Evolutionary conservation across 2,797 vertebrate species (phyloP).

Genomic region (Argya squamiceps): DNA sequence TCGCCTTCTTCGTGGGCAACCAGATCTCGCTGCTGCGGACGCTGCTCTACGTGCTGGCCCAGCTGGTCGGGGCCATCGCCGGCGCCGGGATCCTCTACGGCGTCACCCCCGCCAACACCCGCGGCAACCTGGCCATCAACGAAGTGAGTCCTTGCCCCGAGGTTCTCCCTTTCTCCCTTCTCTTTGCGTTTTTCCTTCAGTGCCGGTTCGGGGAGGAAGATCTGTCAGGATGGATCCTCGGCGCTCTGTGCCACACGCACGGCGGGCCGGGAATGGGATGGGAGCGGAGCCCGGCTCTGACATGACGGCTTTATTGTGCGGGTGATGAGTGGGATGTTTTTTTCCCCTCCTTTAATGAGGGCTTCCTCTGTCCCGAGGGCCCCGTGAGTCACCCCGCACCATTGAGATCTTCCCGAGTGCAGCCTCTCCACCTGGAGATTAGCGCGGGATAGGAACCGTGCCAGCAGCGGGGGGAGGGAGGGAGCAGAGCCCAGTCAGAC

Average conservation of each 20-base stretch:
- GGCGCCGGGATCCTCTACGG: constrained; percentile 78
- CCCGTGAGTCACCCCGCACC: constrained; percentile 14
- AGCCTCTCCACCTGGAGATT: constrained; percentile 37
- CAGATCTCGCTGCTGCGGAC: constrained; percentile 79
- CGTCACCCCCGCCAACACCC: constrained; percentile 63
- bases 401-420: background rate
- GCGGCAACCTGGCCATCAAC: constrained; percentile 79
- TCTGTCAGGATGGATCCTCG: accelerated
- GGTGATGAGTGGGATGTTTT: background rate
- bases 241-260: background rate
- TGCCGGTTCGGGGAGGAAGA: background rate
- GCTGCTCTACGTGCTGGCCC: constrained; percentile 73
- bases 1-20: constrained; percentile 79
- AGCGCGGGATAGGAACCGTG: background rate
- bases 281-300: background rate
- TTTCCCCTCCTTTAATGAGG: constrained; percentile 36
- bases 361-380: constrained; percentile 54
- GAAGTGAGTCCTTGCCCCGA: constrained; percentile 64
- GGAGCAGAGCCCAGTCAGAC: background rate
- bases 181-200: background rate
- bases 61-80: constrained; percentile 75
- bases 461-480: background rate
- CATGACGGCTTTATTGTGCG: constrained; percentile 13
- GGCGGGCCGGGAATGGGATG: background rate
- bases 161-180: background rate